Conservation (phyloP, 2,113 vertebrate genomes). For the Tauraco erythrolophus region DNA sequence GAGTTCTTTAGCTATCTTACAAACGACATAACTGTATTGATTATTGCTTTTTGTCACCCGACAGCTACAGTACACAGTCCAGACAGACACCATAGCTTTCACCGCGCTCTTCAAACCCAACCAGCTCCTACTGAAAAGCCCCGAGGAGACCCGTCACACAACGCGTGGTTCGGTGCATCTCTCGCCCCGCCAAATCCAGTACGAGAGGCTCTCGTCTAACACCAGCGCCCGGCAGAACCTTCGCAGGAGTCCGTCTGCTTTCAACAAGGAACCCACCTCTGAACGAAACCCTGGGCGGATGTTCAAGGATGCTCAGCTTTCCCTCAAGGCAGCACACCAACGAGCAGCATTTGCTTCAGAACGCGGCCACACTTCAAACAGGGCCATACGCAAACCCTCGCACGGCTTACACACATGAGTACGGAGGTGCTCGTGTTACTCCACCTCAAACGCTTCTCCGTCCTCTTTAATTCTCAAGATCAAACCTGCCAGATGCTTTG, state of each 20-base stretch:
- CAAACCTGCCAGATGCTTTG: neutral
- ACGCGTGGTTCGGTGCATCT: accelerated
- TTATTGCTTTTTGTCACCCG: neutral
- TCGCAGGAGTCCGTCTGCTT: accelerated
- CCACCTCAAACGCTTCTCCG: too few relatives aligned
- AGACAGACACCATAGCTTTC: neutral
- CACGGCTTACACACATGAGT: too few relatives aligned
- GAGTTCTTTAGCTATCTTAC: neutral
- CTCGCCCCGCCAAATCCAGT: neutral
- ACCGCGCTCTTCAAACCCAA: neutral
- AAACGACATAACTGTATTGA: neutral
- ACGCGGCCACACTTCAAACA: accelerated
- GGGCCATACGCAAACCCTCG: accelerated
- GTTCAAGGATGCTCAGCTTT: too few relatives aligned
- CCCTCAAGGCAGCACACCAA: neutral
- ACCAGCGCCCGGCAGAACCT: neutral
- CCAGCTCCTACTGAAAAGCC: neutral
- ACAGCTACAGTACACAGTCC: accelerated
- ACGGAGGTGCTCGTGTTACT: too few relatives aligned
- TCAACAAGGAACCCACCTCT: neutral
- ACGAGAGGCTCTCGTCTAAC: accelerated
- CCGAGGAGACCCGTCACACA: accelerated
- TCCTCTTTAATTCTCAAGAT: too few relatives aligned
- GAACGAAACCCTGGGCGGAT: accelerated
- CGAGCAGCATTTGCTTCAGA: neutral